Evolutionary conservation across 2,888 invertebrate species (phyloP), one percentile per base, ranked within the genome.

Genomic region (Coremacera marginata): DNA sequence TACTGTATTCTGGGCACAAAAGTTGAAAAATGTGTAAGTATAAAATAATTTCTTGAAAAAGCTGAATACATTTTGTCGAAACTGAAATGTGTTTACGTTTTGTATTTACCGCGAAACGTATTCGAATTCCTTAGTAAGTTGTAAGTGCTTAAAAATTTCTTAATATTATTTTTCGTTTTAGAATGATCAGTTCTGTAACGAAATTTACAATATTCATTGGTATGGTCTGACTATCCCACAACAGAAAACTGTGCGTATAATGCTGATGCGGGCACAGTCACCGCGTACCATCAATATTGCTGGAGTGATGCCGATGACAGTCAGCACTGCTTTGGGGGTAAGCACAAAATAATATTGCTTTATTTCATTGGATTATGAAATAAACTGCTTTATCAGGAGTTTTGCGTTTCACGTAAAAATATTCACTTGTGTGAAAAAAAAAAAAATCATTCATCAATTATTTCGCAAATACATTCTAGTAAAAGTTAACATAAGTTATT

Each of bases 1-100:
- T 86, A 85, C 49, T 84, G 84, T 62, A 82, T 84, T 44, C 72
- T 86, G 16, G 86, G 86, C 0, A 84, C 85, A 0, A 52, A 82
- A 27, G 80, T 82, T 2, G 82, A 85, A 55, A 80, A 75, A 7
- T 82, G 83, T 27, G 84, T 84, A 75, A 78, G 81, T 79, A 25
- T 49, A 5, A 51, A 70, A 5, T 60, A 25, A 37, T 37, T 1
- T 5, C 8, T 37, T 37, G 8, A 37, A 37, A 8, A 31, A 5
- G 5, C 3, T 4, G 31, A 31, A 3, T 31, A 5, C n/a, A 31
- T 31, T 31, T 31, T 31, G 3, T 31, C 5, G 31, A 3, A 31
- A 31, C 3, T 31, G 31, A 31, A 31, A 31, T 31, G 31, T n/a
- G n/a, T n/a, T n/a, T n/a, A n/a, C n/a, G n/a, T n/a, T n/a, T n/a